phyloP scores from a whole-genome alignment of 2,113 vertebrate genomes.

The Pachycephala philippinensis region DNA sequence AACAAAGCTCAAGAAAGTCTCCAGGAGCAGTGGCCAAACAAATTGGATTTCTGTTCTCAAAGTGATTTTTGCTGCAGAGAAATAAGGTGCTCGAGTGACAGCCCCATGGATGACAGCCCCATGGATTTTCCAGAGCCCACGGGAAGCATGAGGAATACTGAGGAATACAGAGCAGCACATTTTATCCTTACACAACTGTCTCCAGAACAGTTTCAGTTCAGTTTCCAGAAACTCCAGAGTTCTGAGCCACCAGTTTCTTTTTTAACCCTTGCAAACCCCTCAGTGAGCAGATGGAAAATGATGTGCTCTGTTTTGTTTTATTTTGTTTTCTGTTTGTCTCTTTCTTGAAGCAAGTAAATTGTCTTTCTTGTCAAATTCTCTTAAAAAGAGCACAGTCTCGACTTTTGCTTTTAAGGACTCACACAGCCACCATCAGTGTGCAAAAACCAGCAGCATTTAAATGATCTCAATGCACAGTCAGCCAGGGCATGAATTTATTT shows the following conservation, averaged over 20 bases:
- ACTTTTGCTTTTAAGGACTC: not conserved
- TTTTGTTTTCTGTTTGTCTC: not conserved
- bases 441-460: not conserved
- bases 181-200: not conserved
- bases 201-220: not conserved
- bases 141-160: not conserved
- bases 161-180: not conserved
- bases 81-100: not conserved
- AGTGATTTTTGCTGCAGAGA: not conserved
- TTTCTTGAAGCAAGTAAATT: not conserved
- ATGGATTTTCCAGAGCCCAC: not conserved
- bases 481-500: not conserved
- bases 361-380: not conserved
- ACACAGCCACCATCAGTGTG: not conserved
- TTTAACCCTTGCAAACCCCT: not conserved
- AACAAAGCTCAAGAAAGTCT: not conserved
- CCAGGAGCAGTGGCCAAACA: not conserved
- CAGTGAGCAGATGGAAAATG: accelerated
- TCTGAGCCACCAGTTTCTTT: not conserved
- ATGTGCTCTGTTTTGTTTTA: not conserved
- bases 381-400: not conserved
- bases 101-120: not conserved
- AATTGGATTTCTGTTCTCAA: not conserved
- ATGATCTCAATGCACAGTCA: not conserved
- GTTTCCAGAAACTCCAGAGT: not conserved